phyloP scores from a whole-genome alignment of 2,797 vertebrate genomes.

The Scolopax bukidnonensis region DNA sequence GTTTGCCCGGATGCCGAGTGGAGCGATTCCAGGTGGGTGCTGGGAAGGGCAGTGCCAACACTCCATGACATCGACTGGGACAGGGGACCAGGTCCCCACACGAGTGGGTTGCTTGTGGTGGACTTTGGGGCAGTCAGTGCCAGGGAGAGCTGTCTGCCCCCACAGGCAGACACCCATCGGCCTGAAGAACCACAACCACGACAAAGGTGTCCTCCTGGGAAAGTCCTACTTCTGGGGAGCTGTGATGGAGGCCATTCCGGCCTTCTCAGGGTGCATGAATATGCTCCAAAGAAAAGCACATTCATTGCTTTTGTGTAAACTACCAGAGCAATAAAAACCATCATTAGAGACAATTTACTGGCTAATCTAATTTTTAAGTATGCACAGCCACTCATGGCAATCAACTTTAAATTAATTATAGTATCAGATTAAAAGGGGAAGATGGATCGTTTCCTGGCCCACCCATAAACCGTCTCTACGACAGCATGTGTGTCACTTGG shows the following conservation, averaged over 20 bases:
- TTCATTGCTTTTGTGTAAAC: background rate
- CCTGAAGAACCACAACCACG: fast-evolving
- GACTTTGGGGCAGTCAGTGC: background rate
- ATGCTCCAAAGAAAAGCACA: fast-evolving
- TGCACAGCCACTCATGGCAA: background rate
- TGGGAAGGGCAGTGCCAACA: background rate
- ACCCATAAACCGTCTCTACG: background rate
- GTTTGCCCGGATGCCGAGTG: fast-evolving
- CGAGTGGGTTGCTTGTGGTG: fast-evolving
- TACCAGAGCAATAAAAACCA: background rate
- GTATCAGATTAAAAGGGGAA: constrained; percentile 1
- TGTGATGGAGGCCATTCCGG: fast-evolving
- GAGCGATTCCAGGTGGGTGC: fast-evolving
- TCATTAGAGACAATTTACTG: background rate
- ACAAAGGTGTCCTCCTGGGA: background rate
- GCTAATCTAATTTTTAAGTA: constrained; percentile 32
- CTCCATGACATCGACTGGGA: fast-evolving
- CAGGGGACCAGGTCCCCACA: fast-evolving
- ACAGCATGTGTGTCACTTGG: background rate
- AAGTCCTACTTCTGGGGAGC: background rate
- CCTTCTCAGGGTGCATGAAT: background rate
- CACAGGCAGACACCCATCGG: background rate
- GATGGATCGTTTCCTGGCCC: background rate
- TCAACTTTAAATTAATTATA: constrained; percentile 27
- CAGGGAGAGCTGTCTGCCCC: fast-evolving